These are phyloP conservation scores for Trissonchulus latispiculum DNA, from an alignment of 2,888 invertebrate species.

Conservation along the genomic window DNA sequence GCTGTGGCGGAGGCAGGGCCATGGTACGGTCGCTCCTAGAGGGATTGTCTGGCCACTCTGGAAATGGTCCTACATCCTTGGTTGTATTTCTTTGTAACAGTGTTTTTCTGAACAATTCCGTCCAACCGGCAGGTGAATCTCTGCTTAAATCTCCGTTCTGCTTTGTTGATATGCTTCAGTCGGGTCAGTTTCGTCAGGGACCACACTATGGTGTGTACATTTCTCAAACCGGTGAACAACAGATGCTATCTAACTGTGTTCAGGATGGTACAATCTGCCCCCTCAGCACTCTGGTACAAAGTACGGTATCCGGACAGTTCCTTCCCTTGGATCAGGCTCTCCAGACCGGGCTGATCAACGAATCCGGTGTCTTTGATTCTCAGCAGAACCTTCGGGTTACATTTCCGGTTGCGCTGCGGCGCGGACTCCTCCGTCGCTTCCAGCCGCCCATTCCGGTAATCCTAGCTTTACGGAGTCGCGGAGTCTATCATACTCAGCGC, in stretches of 20 bases:
- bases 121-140: too few relatives aligned
- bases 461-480: background rate
- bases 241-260: background rate
- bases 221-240: background rate
- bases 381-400: conserved; percentile 49
- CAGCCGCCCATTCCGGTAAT: background rate
- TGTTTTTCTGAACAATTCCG: too few relatives aligned
- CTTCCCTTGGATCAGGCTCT: background rate
- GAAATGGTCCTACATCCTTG: too few relatives aligned
- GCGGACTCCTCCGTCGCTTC: background rate
- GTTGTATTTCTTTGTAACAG: too few relatives aligned
- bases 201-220: too few relatives aligned
- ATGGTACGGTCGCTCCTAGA: too few relatives aligned
- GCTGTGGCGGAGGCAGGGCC: background rate
- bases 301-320: background rate
- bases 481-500: background rate
- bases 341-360: background rate
- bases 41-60: too few relatives aligned
- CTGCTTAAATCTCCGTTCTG: too few relatives aligned
- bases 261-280: background rate
- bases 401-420: background rate
- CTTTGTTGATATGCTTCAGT: background rate
- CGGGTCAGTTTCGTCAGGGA: background rate
- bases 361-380: conserved; percentile 57
- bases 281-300: background rate